Conservation (phyloP, 2,888 invertebrate species). For the Herminia tarsipennalis region DNA sequence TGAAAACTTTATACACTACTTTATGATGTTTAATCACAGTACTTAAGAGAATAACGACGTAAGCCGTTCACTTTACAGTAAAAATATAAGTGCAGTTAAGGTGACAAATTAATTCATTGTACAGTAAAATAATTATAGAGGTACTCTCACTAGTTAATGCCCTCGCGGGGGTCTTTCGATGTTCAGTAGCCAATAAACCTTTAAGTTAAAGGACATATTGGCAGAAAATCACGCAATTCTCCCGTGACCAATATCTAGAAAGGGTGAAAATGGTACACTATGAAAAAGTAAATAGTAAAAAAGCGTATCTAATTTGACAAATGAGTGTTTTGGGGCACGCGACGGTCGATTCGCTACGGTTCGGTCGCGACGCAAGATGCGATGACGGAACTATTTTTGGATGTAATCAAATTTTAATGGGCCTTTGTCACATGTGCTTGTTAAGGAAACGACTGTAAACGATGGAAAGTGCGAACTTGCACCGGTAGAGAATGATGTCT, state of each 20-base stretch:
- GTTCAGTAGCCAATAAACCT: slow-evolving; percentile 61
- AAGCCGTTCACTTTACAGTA: slow-evolving; percentile 14
- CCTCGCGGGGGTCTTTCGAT: slow-evolving; percentile 58
- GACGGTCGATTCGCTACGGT: slow-evolving; percentile 67
- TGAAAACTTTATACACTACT: slow-evolving; percentile 24
- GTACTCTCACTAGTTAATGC: slow-evolving; percentile 27
- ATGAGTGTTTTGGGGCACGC: slow-evolving; percentile 83
- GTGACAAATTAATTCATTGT: slow-evolving; percentile 28
- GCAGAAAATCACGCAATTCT: slow-evolving; percentile 66
- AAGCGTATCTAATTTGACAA: slow-evolving; percentile 82
- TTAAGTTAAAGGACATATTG: slow-evolving; percentile 79
- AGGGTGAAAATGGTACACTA: slow-evolving; percentile 67
- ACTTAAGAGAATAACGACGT: slow-evolving; percentile 17
- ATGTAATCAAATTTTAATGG: slow-evolving; percentile 55
- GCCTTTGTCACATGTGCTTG: slow-evolving; percentile 46
- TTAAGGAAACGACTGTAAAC: slow-evolving; percentile 38
- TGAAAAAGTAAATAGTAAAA: slow-evolving; percentile 76
- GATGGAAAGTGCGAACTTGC: not conserved
- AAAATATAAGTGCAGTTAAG: slow-evolving; percentile 8
- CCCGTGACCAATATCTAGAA: slow-evolving; percentile 76
- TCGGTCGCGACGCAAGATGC: slow-evolving; percentile 51
- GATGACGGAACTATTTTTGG: slow-evolving; percentile 53
- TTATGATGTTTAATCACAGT: slow-evolving; percentile 34
- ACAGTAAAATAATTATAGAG: slow-evolving; percentile 9
- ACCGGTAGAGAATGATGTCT: not conserved